Evolutionary conservation across 1,140 invertebrate genomes (phyloP).

Genomic region (Ditylenchus dipsaci): DNA sequence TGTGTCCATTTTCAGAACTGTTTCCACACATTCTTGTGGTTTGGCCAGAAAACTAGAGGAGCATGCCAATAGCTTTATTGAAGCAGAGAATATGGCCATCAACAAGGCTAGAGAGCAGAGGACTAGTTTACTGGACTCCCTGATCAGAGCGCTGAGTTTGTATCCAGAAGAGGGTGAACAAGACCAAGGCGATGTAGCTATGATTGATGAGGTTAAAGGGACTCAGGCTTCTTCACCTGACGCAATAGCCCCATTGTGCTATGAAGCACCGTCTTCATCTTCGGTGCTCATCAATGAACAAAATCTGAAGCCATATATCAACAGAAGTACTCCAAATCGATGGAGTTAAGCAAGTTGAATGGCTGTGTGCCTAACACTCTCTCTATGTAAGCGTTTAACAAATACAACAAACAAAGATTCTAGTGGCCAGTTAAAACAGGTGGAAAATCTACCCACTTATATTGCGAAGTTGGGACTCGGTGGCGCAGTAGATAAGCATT

Average conservation of each 20-base stretch:
- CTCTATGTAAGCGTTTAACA: neutral
- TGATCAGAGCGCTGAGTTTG: conserved; percentile 21
- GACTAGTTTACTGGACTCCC: conserved; percentile 15
- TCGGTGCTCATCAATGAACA: neutral
- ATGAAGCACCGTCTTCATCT: neutral
- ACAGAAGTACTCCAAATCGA: neutral
- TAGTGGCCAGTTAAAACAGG: too few species aligned
- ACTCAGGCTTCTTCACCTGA: neutral
- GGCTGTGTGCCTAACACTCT: neutral
- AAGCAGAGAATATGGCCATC: conserved; percentile 7
- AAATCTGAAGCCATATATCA: conserved; percentile 4
- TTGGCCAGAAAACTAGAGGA: conserved; percentile 8
- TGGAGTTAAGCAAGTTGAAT: neutral
- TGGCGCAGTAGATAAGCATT: too few species aligned
- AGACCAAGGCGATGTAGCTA: neutral
- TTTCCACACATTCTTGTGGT: neutral
- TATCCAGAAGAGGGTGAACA: conserved; percentile 5
- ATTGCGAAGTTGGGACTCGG: too few species aligned
- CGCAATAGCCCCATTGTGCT: neutral
- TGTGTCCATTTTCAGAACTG: too few species aligned
- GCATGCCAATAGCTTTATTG: neutral
- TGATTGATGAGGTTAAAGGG: neutral
- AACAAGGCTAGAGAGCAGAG: conserved; percentile 14
- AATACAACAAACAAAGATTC: too few species aligned
- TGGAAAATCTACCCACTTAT: too few species aligned